Evolutionary conservation across 2,797 vertebrate species (phyloP).

Genomic region (Thamnophis elegans): DNA sequence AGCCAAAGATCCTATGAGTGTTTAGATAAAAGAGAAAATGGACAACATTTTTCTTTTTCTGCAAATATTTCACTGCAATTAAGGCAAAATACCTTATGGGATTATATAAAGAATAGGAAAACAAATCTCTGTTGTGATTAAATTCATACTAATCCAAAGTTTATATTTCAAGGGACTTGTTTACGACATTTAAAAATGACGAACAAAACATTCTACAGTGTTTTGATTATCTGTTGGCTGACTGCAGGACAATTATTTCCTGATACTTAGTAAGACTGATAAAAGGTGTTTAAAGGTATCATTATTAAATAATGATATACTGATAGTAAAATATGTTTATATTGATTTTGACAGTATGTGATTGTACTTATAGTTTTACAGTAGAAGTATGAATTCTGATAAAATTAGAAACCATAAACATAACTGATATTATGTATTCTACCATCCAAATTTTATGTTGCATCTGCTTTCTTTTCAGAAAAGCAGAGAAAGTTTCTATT

Average conservation of each 20-base stretch:
- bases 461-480: not conserved
- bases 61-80: slow-evolving; percentile 37
- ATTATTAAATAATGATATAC: slow-evolving; percentile 10
- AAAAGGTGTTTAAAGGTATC: slow-evolving; percentile 39
- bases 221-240: slow-evolving; percentile 45
- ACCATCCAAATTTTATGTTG: not conserved
- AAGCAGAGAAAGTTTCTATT: not conserved
- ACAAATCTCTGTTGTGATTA: slow-evolving; percentile 29
- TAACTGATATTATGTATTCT: not conserved
- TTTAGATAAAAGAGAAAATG: not conserved
- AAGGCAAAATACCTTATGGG: not conserved
- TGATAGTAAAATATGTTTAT: slow-evolving; percentile 21
- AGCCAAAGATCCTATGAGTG: not conserved
- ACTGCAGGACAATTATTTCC: slow-evolving; percentile 36
- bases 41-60: not conserved
- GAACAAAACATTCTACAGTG: slow-evolving; percentile 14
- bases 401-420: not conserved
- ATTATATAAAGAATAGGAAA: slow-evolving; percentile 22
- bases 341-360: slow-evolving; percentile 40
- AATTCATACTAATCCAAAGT: slow-evolving; percentile 34
- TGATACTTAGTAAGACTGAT: slow-evolving; percentile 54
- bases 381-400: slow-evolving; percentile 23
- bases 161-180: slow-evolving; percentile 41
- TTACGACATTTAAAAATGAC: slow-evolving; percentile 40
- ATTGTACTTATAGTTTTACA: slow-evolving; percentile 26